Evolutionary conservation across 2,888 invertebrate species (phyloP).

Genomic region (Harpalus rufipes): DNA sequence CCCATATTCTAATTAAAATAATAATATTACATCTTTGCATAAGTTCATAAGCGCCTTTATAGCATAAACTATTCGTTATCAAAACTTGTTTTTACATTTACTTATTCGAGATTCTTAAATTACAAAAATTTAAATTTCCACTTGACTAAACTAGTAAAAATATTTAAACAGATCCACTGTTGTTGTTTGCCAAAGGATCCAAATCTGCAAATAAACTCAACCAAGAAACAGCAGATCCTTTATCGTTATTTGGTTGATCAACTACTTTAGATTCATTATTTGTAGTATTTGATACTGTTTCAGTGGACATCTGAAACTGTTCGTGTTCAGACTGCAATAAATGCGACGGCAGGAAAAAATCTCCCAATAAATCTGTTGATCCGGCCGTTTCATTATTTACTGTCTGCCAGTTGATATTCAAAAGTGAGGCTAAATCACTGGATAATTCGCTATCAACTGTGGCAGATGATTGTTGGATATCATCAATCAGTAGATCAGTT

Average conservation of each 20-base stretch:
- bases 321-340: slow-evolving; percentile 76
- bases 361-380: slow-evolving; percentile 76
- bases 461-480: slow-evolving; percentile 45
- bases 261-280: slow-evolving; percentile 68
- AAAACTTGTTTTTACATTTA: slow-evolving; percentile 19
- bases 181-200: slow-evolving; percentile 94
- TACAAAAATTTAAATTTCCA: slow-evolving; percentile 35
- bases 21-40: slow-evolving; percentile 2
- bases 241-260: slow-evolving; percentile 75
- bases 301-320: slow-evolving; percentile 55
- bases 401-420: slow-evolving; percentile 73
- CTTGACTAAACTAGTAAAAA: slow-evolving; percentile 8
- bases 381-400: slow-evolving; percentile 69
- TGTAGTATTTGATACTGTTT: slow-evolving; percentile 46
- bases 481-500: slow-evolving; percentile 51
- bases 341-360: slow-evolving; percentile 79
- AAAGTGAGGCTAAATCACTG: slow-evolving; percentile 70
- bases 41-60: slow-evolving; percentile 3
- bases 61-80: slow-evolving; percentile 22
- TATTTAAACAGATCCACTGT: slow-evolving; percentile 75
- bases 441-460: slow-evolving; percentile 64
- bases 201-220: slow-evolving; percentile 95
- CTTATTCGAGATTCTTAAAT: slow-evolving; percentile 15
- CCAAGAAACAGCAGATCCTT: slow-evolving; percentile 81
- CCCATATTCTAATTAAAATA: slow-evolving; percentile 3